phyloP scores from a whole-genome alignment of 2,113 vertebrate species.

The Brachirus orientalis region DNA sequence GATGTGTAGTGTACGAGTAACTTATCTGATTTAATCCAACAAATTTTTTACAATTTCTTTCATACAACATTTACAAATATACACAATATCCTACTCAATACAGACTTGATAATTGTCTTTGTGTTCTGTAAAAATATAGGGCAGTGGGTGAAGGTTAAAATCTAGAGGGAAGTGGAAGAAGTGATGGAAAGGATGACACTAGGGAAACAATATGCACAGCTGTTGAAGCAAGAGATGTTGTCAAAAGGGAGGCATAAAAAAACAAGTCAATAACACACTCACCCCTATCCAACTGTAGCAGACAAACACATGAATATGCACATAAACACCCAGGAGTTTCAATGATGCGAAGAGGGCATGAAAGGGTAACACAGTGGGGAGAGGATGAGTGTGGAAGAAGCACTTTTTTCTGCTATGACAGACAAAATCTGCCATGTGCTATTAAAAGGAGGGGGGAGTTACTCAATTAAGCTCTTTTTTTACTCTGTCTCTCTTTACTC shows the following conservation, averaged over 20 bases:
- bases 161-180: constrained; percentile 4
- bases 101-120: no score
- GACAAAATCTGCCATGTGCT: constrained; percentile 61
- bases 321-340: constrained; percentile 55
- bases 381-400: constrained; percentile 47
- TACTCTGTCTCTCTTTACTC: neutral
- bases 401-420: constrained; percentile 70
- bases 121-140: neutral
- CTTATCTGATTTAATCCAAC: no score
- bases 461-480: constrained; percentile 31
- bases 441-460: constrained; percentile 21
- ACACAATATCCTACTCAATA: neutral
- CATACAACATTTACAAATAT: neutral
- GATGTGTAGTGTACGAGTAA: no score
- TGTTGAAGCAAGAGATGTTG: constrained; percentile 53
- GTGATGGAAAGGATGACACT: constrained; percentile 34
- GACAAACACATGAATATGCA: constrained; percentile 6
- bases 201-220: constrained; percentile 60
- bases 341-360: constrained; percentile 53
- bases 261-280: constrained; percentile 31
- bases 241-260: constrained; percentile 51
- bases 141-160: constrained; percentile 37
- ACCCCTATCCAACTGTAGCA: neutral
- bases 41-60: neutral
- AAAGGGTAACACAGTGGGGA: constrained; percentile 45